These are phyloP conservation scores for Lissonota sp. DNA, from an alignment of 2,888 invertebrate species.

Conservation along the genomic window DNA sequence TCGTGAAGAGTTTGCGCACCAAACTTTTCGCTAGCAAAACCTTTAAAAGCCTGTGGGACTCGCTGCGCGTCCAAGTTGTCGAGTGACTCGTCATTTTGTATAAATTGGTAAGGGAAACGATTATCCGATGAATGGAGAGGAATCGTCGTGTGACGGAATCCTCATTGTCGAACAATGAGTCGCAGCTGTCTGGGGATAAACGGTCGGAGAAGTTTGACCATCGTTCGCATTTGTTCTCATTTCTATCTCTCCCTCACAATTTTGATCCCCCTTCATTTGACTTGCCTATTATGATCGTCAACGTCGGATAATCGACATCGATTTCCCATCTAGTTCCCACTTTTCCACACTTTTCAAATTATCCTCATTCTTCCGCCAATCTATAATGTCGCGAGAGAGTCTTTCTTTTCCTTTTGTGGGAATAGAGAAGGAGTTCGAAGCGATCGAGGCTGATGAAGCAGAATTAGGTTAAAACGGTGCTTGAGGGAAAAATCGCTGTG, in stretches of 20 bases:
- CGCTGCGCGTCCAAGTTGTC: background rate
- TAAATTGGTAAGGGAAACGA: slow-evolving; percentile 38
- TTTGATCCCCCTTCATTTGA: background rate
- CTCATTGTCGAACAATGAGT: slow-evolving; percentile 47
- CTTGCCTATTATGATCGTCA: slow-evolving; percentile 34
- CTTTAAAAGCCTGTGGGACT: no score
- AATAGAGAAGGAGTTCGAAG: background rate
- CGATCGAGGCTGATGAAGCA: background rate
- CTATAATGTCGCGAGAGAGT: background rate
- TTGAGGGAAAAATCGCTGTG: background rate
- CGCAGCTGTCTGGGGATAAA: slow-evolving; percentile 34
- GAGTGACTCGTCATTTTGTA: slow-evolving; percentile 33
- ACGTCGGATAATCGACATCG: slow-evolving; percentile 54
- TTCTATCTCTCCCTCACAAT: no score
- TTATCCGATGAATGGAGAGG: slow-evolving; percentile 31
- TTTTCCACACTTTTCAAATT: slow-evolving; percentile 18
- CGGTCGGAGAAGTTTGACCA: slow-evolving; percentile 45
- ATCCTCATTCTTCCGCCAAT: slow-evolving; percentile 11
- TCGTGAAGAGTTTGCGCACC: no score
- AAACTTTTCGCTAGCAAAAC: no score
- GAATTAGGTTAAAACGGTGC: background rate
- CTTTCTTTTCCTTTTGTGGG: background rate
- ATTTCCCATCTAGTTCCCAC: slow-evolving; percentile 33
- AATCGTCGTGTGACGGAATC: slow-evolving; percentile 33
- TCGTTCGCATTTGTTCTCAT: slow-evolving; percentile 21